phyloP scores from a whole-genome alignment of 2,113 vertebrate genomes.

The Irena cyanogastra region DNA sequence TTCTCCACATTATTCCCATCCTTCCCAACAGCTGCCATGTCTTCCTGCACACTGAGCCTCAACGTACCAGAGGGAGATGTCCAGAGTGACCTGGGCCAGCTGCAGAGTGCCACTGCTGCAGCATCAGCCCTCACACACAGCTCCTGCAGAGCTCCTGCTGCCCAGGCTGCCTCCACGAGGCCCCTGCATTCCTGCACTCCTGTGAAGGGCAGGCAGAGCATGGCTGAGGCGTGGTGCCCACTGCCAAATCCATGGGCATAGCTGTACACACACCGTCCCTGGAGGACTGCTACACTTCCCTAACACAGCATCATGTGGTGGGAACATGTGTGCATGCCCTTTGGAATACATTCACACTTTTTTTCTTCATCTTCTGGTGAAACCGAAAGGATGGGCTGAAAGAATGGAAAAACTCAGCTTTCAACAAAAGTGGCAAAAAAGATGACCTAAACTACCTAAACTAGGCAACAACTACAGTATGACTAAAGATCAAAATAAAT shows the following conservation, averaged over 20 bases:
- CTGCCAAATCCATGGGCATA: fast-evolving
- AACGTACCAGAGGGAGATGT: fast-evolving
- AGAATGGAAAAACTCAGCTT: not conserved
- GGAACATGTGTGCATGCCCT: not conserved
- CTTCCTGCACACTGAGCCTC: not conserved
- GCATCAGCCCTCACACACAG: fast-evolving
- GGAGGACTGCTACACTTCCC: not conserved
- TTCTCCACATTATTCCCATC: not conserved
- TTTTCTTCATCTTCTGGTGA: not conserved
- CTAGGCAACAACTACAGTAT: not conserved
- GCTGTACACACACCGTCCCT: not conserved
- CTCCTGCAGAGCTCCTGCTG: not conserved
- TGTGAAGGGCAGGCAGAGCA: not conserved
- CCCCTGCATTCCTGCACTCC: fast-evolving
- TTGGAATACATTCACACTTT: not conserved
- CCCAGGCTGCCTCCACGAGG: not conserved
- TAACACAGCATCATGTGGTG: fast-evolving
- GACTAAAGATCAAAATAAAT: not conserved
- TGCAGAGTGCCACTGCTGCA: fast-evolving
- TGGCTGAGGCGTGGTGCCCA: not conserved
- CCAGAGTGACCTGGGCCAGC: not conserved
- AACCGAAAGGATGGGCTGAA: not conserved
- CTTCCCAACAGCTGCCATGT: not conserved
- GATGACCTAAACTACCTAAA: not conserved
- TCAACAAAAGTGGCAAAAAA: not conserved